phyloP scores from a whole-genome alignment of 1,140 invertebrate genomes.

The Trissolcus basalis region DNA sequence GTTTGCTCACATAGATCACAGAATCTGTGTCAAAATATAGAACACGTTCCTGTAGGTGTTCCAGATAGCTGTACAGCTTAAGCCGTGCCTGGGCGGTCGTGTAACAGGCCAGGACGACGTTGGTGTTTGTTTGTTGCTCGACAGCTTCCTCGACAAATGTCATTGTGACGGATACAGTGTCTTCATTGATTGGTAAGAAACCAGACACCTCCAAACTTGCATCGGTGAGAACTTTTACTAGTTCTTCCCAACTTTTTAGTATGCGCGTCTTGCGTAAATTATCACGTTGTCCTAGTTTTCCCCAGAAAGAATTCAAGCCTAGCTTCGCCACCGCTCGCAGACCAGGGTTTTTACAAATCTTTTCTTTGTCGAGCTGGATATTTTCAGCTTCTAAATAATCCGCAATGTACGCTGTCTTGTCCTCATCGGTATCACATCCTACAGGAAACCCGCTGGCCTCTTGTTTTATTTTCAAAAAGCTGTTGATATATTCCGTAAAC shows the following conservation, averaged over 20 bases:
- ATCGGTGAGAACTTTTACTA: background rate
- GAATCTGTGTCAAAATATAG: slow-evolving; percentile 17
- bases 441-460: slow-evolving; percentile 11
- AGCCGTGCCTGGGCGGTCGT: slow-evolving; percentile 6
- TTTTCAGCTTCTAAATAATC: too few species aligned
- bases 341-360: too few species aligned
- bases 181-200: slow-evolving; percentile 3
- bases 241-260: background rate
- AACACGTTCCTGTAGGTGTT: slow-evolving; percentile 2
- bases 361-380: too few species aligned
- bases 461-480: slow-evolving; percentile 27
- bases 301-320: slow-evolving; percentile 64
- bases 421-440: slow-evolving; percentile 24
- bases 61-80: slow-evolving; percentile 6
- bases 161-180: background rate
- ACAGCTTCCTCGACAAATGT: background rate
- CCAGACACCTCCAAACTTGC: background rate
- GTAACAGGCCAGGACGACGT: slow-evolving; percentile 7
- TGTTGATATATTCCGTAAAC: slow-evolving; percentile 30
- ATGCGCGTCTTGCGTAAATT: slow-evolving; percentile 22
- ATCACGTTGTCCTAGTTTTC: slow-evolving; percentile 56
- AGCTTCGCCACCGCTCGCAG: slow-evolving; percentile 62
- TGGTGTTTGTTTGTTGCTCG: background rate
- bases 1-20: background rate
- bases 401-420: too few species aligned